Conservation (phyloP, 2,797 vertebrate species). For the Onychomys torridus region DNA sequence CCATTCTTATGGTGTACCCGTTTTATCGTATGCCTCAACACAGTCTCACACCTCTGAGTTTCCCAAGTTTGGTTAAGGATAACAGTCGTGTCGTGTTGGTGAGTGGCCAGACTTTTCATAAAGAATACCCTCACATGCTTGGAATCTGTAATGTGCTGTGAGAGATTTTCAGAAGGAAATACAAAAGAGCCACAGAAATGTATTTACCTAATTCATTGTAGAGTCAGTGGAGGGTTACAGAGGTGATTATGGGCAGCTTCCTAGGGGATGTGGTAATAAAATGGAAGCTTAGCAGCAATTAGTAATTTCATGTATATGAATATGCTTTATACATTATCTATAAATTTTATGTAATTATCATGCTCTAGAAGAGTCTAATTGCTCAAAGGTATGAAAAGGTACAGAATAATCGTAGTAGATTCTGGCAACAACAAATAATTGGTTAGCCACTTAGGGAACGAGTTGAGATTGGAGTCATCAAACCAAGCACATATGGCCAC, state of each 20-base stretch:
- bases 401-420: background rate
- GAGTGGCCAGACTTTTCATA: conserved; percentile 1
- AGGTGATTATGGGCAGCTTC: background rate
- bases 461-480: background rate
- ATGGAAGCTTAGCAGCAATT: background rate
- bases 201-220: background rate
- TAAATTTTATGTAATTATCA: background rate
- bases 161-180: background rate
- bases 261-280: background rate
- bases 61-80: background rate
- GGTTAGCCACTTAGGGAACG: background rate
- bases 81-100: too few species aligned
- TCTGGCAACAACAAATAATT: background rate
- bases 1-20: background rate
- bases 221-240: too few species aligned
- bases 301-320: background rate
- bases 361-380: background rate
- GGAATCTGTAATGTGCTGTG: background rate
- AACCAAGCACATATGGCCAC: background rate
- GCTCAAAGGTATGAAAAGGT: background rate
- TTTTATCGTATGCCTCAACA: background rate
- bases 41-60: background rate
- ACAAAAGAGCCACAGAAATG: background rate
- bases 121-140: background rate
- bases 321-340: background rate